Evolutionary conservation across 2,797 vertebrate species (phyloP), one percentile per base, ranked within the genome.

Genomic region (Calcarius lapponicus): DNA sequence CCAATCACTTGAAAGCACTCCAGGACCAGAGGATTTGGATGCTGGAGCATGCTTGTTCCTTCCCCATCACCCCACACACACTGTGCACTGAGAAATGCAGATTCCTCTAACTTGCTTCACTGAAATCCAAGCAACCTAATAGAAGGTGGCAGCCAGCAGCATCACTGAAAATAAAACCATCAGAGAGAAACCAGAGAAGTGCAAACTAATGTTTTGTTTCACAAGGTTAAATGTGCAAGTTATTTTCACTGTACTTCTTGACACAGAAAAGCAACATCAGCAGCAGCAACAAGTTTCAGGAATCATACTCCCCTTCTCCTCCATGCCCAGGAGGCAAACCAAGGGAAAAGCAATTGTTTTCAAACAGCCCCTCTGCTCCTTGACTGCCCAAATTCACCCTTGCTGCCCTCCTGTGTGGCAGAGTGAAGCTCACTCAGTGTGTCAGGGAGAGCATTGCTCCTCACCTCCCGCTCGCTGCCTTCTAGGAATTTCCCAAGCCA

Each of bases 401-500:
- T 0, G 0, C 25, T 64, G 40, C 26, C 40, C 50, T 54, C 47
- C 54, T 2, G 1, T 24, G 50, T 19, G 13, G 34, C 32, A 65
- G 3, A 45, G 28, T 0, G 2, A 57, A 50, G 61, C 36, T 48
- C 34, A 32, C 48, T 42, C 13, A 1, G 75, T 14, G 7, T 2
- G 5, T 45, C 6, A 3, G 21, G 22, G 65, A 94, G 34, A 73
- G 58, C 62, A 84, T 15, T 0, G 5, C 64, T 80, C 45, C 60
- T 53, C 54, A 42, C 45, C 66, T 87, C 74, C 79, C 0, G 2
- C 54, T 62, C 89, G 78, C 69, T 62, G 78, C 95, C 92, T 96
- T 97, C 96, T 92, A 97, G 94, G 93, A 96, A 96, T 93, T 93
- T 66, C 81, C 71, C 56, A 83, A 80, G 78, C 48, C 65, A 74